Percentiles rank a stretch among this genome's conserved stretches.
These are phyloP conservation scores for Ctenosaura bakeri DNA, from an alignment of 2,797 vertebrate species.

Conservation along the genomic window DNA sequence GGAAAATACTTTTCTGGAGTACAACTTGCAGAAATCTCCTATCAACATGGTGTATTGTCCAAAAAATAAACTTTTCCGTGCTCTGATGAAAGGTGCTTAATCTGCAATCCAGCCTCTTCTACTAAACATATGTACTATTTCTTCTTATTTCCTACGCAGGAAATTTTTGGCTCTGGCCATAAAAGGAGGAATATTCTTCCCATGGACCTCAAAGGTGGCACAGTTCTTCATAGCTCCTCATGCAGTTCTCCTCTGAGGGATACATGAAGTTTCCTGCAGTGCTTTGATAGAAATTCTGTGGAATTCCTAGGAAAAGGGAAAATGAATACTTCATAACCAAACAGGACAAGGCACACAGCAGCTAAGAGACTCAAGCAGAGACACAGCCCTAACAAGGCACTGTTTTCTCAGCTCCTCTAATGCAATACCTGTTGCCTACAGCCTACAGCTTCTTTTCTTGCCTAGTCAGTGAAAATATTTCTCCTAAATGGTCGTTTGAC, in stretches of 20 bases:
- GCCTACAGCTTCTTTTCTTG: constrained; percentile 25
- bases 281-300: constrained; percentile 11
- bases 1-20: background rate
- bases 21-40: background rate
- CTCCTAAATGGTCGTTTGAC: constrained; percentile 30
- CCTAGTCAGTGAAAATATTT: constrained; percentile 35
- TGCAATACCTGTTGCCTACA: constrained; percentile 21
- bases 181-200: constrained; percentile 15
- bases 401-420: constrained; percentile 49
- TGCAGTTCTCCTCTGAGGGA: background rate
- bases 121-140: no score
- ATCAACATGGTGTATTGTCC: no score
- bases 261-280: background rate
- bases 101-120: no score
- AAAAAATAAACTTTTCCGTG: no score
- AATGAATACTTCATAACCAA: constrained; percentile 15
- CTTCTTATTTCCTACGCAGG: background rate
- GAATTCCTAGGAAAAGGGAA: constrained; percentile 36
- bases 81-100: background rate
- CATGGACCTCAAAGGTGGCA: constrained; percentile 13
- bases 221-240: accelerated
- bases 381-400: constrained; percentile 40
- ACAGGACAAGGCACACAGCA: background rate
- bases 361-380: constrained; percentile 44
- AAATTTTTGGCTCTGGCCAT: background rate